Evolutionary conservation across 2,797 vertebrate species (phyloP).

Genomic region (Betta splendens): DNA sequence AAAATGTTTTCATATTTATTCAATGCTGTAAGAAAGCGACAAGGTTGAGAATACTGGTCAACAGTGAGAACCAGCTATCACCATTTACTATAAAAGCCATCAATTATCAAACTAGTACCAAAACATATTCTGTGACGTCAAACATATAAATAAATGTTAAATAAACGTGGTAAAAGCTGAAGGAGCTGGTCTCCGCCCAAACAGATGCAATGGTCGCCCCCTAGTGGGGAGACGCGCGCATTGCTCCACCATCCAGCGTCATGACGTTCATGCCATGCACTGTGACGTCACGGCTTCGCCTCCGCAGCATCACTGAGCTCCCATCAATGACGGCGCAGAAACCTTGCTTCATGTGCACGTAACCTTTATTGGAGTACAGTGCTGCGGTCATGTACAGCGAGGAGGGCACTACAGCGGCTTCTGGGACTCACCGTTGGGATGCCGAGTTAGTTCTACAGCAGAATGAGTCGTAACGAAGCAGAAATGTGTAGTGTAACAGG

Average conservation of each 20-base stretch:
- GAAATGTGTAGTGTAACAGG: conserved; percentile 9
- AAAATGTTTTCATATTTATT: no score
- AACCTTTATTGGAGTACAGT: conserved; percentile 70
- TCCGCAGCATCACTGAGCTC: neutral
- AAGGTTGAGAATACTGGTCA: neutral
- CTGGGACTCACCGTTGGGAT: no score
- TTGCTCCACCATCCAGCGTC: conserved; percentile 4
- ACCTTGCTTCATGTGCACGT: conserved; percentile 60
- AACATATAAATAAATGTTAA: no score
- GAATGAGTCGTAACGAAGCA: conserved; percentile 15
- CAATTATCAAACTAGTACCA: no score
- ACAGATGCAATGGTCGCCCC: conserved; percentile 6
- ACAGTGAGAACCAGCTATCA: no score
- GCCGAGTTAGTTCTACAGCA: no score
- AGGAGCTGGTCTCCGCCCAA: conserved; percentile 1
- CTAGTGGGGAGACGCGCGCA: conserved; percentile 40
- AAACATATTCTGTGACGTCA: no score
- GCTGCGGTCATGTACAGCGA: no score
- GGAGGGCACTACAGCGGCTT: no score
- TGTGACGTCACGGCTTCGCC: neutral
- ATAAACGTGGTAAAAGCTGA: no score
- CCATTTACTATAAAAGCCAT: no score
- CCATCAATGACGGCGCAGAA: conserved; percentile 15
- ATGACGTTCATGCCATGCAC: no score
- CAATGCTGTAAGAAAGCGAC: neutral